Evolutionary conservation across 2,888 invertebrate species (phyloP), one percentile per base, ranked within the genome.

Genomic region (Ormyrus nitidulus): DNA sequence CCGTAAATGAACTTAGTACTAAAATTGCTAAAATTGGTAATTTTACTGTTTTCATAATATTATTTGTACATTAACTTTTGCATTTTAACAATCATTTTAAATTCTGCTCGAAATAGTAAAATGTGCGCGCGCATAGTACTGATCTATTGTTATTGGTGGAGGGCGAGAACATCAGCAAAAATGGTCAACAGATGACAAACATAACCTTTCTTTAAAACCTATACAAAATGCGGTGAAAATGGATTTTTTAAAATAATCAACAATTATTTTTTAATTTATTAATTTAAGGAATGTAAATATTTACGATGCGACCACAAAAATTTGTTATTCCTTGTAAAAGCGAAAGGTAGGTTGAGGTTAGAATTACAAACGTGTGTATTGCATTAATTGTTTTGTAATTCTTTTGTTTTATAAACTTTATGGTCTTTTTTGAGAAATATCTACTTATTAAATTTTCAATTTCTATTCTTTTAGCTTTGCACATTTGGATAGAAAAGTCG

Each of bases 401-500:
- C 49, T 72, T 11, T 65, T 46, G 10, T 19, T 69, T 61, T 44
- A 68, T 1, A 46, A 8, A 11, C 5, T 46, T 51, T 54, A 19
- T 19, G 10, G 6, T 44, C 48, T 9, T 2, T 51, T 44, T 44
- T 76, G 49, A 10, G n/a, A 8, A 53, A 61, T 9, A n/a, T 62
- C 58, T 49, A 53, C 6, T 10, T 70, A 56, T 10, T 19, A 3
- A 46, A 10, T 51, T 46, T 4, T 34, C 4, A 34, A 34, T 19
- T 74, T 66, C 49, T 10, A 49, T 70, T 64, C 65, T 84, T 85
- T 62, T 75, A 89, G 89, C 64, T 84, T 89, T 68, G n/a, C 83
- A n/a, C 84, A 85, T 46, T 76, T 79, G 4, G 87, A 90, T 49
- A 86, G 87, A 73, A 93, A 94, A 85, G 93, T 95, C 54, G 93